phyloP scores from a whole-genome alignment of 2,113 vertebrate genomes.

The Gopherus evgoodei region DNA sequence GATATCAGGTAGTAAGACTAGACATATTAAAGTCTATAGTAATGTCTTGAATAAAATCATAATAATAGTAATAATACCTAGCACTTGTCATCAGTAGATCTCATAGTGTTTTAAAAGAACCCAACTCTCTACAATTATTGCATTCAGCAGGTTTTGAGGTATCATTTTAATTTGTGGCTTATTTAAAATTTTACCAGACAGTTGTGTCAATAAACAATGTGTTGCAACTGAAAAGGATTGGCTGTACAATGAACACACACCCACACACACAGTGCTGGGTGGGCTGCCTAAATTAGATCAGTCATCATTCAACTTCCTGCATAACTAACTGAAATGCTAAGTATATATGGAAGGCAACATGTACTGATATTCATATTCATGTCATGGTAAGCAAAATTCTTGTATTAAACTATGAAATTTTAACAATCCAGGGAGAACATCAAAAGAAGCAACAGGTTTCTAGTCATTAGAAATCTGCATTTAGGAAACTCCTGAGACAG shows the following conservation, averaged over 20 bases:
- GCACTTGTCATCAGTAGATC: neutral
- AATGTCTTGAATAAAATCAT: neutral
- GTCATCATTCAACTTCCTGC: neutral
- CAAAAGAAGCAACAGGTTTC: neutral
- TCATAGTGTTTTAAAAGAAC: neutral
- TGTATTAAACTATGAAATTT: neutral
- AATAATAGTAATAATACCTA: neutral
- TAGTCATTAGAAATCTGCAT: too few relatives aligned
- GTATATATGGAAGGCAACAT: neutral
- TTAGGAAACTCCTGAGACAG: neutral
- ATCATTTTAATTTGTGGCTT: neutral
- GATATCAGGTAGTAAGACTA: neutral
- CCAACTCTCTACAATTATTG: neutral
- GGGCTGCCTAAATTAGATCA: neutral
- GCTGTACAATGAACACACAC: neutral
- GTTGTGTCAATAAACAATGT: neutral
- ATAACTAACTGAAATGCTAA: neutral
- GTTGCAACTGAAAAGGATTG: neutral
- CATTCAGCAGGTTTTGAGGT: neutral
- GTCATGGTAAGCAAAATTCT: rapidly evolving
- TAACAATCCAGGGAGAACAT: neutral
- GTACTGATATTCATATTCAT: neutral
- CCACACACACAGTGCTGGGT: rapidly evolving
- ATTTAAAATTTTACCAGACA: neutral
- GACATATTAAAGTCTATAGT: neutral